A percentile compares a stretch with the other conserved stretches of the same genome.
phyloP scores from a whole-genome alignment of 2,113 vertebrate genomes.

The Sapajus apella region DNA sequence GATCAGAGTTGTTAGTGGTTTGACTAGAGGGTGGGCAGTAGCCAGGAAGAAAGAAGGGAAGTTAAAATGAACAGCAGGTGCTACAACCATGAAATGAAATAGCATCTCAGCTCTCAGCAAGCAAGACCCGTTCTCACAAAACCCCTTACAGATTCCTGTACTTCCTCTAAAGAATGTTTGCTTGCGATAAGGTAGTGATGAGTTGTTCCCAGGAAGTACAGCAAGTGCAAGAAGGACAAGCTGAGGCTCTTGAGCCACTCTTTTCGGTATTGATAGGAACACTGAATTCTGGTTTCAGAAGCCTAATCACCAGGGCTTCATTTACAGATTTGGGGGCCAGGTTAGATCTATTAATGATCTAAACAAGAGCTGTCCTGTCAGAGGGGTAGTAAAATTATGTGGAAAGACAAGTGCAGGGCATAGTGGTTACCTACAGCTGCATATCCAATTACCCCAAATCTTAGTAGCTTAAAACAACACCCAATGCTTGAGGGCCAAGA shows the following conservation, averaged over 20 bases:
- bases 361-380: too few species aligned
- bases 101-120: not conserved
- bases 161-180: not conserved
- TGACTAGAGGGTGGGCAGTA: fast-evolving
- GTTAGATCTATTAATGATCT: fast-evolving
- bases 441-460: fast-evolving
- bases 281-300: not conserved
- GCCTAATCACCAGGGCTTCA: fast-evolving
- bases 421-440: not conserved
- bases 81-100: not conserved
- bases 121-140: not conserved
- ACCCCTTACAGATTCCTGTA: fast-evolving
- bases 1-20: too few species aligned
- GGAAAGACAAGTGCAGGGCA: not conserved
- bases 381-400: fast-evolving
- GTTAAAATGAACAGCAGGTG: fast-evolving
- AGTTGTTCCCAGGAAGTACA: not conserved
- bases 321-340: not conserved
- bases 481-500: fast-evolving
- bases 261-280: not conserved
- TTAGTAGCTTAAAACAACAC: not conserved
- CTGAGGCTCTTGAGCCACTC: not conserved
- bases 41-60: not conserved
- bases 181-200: too few species aligned
- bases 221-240: not conserved